A percentile compares a stretch with the other conserved stretches of the same genome.
These are phyloP conservation scores for Galeopsomyia nigrocyanea DNA, from an alignment of 2,888 invertebrate species.

Conservation along the genomic window DNA sequence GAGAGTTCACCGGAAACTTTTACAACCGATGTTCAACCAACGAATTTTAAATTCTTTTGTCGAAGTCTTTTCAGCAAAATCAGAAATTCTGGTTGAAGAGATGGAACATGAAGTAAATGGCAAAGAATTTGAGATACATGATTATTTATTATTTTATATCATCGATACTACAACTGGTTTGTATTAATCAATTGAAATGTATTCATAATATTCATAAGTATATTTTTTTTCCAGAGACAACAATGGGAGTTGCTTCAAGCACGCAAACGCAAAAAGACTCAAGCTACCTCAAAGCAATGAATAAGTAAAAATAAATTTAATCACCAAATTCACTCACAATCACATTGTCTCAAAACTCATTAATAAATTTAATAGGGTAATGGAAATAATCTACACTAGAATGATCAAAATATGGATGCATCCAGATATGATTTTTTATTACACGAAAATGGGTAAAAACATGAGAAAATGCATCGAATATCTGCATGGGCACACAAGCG, in stretches of 20 bases:
- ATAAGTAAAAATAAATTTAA: slow-evolving; percentile 42
- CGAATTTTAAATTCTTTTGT: slow-evolving; percentile 56
- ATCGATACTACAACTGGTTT: slow-evolving; percentile 56
- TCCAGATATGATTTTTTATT: slow-evolving; percentile 73
- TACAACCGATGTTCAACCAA: slow-evolving; percentile 55
- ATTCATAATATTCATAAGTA: neutral
- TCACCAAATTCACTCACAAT: neutral
- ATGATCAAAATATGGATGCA: slow-evolving; percentile 75
- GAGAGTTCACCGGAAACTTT: slow-evolving; percentile 56
- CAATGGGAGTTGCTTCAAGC: slow-evolving; percentile 50
- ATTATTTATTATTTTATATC: slow-evolving; percentile 55
- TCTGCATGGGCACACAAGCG: slow-evolving; percentile 75
- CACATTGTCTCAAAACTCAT: neutral
- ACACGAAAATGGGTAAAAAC: slow-evolving; percentile 71
- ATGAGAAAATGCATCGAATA: slow-evolving; percentile 72
- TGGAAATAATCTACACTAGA: slow-evolving; percentile 69
- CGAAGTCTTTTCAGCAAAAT: slow-evolving; percentile 53
- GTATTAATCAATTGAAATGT: too few species aligned
- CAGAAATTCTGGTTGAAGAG: slow-evolving; percentile 51
- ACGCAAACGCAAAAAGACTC: slow-evolving; percentile 47
- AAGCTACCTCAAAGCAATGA: slow-evolving; percentile 48
- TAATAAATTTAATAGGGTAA: slow-evolving; percentile 62
- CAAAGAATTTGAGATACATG: slow-evolving; percentile 53
- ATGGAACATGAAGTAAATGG: slow-evolving; percentile 53
- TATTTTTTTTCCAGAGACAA: slow-evolving; percentile 47